Conservation (phyloP, 1,140 invertebrate genomes). For the Drosophila repleta region DNA sequence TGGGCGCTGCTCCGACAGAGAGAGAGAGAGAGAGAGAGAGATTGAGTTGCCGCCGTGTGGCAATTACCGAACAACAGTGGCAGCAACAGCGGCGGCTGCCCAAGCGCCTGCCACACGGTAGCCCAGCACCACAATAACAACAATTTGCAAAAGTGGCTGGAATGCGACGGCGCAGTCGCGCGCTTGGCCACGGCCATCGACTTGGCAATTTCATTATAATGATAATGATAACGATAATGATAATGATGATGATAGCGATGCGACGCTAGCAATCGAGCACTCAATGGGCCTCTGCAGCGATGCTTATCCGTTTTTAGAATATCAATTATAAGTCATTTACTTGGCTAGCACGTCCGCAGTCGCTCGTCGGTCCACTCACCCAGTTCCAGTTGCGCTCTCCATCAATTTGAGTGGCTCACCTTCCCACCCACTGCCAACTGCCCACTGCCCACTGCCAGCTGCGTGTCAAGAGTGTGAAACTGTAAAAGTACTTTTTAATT, state of each 20-base stretch:
- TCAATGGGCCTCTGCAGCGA: constrained; percentile 28
- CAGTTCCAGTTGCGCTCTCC: constrained; percentile 47
- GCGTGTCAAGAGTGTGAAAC: constrained; percentile 64
- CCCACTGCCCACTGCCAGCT: not conserved
- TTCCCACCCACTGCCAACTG: not conserved
- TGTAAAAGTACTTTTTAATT: constrained; percentile 82
- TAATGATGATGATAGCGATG: constrained; percentile 6
- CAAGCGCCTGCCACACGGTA: constrained; percentile 46
- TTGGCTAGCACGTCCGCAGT: constrained; percentile 66
- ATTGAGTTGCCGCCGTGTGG: constrained; percentile 62
- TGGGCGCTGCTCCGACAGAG: constrained; percentile 52
- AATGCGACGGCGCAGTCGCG: constrained; percentile 18
- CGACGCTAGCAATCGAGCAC: too few species aligned
- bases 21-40: too few species aligned
- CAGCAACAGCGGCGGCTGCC: constrained; percentile 24
- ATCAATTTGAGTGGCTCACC: not conserved
- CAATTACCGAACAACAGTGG: constrained; percentile 60
- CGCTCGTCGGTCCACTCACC: constrained; percentile 55
- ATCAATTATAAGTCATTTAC: constrained; percentile 83
- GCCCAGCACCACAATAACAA: constrained; percentile 57
- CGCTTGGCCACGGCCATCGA: constrained; percentile 31
- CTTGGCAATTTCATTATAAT: constrained; percentile 73
- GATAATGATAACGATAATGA: constrained; percentile 63
- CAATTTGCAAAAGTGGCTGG: constrained; percentile 44
- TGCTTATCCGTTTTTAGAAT: constrained; percentile 81